Percentiles rank a stretch among this genome's conserved stretches.
Conservation (phyloP, 2,888 invertebrate genomes). For the Coleophora deauratella region DNA sequence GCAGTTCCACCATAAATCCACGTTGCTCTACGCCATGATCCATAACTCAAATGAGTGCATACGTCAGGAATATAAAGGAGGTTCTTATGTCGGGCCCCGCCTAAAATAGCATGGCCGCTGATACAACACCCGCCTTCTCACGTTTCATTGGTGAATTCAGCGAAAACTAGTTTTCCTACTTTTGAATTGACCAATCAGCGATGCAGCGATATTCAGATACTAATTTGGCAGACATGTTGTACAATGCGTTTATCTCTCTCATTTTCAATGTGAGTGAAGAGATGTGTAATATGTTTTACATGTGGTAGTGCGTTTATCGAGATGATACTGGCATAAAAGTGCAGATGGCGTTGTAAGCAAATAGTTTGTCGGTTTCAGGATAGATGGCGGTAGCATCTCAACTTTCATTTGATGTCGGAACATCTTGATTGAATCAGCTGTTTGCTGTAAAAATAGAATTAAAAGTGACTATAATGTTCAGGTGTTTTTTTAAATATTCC, state of each 20-base stretch:
- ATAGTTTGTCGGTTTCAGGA: conserved; percentile 31
- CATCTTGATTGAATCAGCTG: conserved; percentile 2
- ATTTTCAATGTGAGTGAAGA: conserved; percentile 40
- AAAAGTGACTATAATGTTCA: background rate
- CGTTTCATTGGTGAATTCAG: conserved; percentile 50
- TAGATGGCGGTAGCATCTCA: conserved; percentile 30
- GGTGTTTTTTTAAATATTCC: too few species aligned
- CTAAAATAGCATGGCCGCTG: conserved; percentile 67
- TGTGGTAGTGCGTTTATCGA: conserved; percentile 33
- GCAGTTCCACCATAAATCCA: conserved; percentile 55
- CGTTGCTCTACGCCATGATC: conserved; percentile 59
- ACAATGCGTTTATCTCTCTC: conserved; percentile 46
- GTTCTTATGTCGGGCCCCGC: conserved; percentile 53
- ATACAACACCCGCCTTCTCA: conserved; percentile 35
- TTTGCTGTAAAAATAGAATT: background rate
- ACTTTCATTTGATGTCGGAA: background rate
- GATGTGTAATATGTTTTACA: conserved; percentile 28
- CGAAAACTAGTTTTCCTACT: conserved; percentile 43
- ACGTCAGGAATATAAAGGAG: conserved; percentile 72
- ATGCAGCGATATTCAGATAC: conserved; percentile 40
- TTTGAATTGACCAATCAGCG: conserved; percentile 57
- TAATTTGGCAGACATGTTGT: conserved; percentile 50
- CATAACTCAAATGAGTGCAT: conserved; percentile 69
- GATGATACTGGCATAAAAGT: conserved; percentile 17
- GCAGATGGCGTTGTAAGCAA: conserved; percentile 49